phyloP scores from a whole-genome alignment of 1,140 invertebrate species.

The Aphaenogaster rudis region DNA sequence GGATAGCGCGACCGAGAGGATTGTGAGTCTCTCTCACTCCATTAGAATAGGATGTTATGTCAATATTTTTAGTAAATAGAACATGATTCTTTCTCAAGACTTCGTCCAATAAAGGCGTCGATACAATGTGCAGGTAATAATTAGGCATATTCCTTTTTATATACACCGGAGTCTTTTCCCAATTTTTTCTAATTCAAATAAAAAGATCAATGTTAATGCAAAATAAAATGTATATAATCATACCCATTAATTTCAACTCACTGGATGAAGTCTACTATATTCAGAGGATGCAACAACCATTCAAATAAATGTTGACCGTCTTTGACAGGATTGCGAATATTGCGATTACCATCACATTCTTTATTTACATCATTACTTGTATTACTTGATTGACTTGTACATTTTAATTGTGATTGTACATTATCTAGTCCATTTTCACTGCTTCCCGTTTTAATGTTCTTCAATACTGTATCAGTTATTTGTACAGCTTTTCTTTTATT shows the following conservation, averaged over 20 bases:
- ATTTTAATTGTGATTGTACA: too few species aligned
- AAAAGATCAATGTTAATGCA: constrained; percentile 33
- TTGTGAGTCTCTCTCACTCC: constrained; percentile 95
- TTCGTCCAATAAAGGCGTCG: constrained; percentile 92
- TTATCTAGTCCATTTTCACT: not conserved
- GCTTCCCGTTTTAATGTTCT: not conserved
- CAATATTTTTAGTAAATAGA: constrained; percentile 95
- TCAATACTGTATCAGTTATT: not conserved
- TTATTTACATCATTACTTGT: not conserved
- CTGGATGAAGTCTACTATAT: constrained; percentile 89
- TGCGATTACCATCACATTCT: constrained; percentile 79
- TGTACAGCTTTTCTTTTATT: not conserved
- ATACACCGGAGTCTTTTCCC: constrained; percentile 94
- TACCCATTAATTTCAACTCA: constrained; percentile 74
- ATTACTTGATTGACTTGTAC: not conserved
- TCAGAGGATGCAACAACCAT: constrained; percentile 91
- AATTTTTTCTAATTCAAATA: constrained; percentile 86
- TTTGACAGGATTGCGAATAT: constrained; percentile 84
- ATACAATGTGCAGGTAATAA: constrained; percentile 93
- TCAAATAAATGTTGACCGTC: constrained; percentile 89
- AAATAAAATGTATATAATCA: constrained; percentile 44
- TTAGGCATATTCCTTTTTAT: constrained; percentile 89
- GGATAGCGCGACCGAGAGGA: constrained; percentile 92
- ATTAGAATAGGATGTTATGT: constrained; percentile 95
- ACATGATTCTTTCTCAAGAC: constrained; percentile 93